These are phyloP conservation scores for Bradysia coprophila DNA, from an alignment of 1,140 invertebrate species.

Conservation along the genomic window DNA sequence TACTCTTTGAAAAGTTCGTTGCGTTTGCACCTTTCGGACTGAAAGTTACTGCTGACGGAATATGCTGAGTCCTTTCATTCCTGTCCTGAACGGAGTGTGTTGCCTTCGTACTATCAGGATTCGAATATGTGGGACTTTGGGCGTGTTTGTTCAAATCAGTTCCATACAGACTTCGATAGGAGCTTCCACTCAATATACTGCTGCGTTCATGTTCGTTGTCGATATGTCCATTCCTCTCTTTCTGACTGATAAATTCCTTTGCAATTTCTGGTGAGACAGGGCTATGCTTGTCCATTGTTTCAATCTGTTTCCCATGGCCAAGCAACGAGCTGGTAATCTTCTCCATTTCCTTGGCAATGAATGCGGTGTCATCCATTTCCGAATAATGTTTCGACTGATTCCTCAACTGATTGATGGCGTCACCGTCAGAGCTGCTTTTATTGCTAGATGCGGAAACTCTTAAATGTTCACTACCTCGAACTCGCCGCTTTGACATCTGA, in stretches of 20 bases:
- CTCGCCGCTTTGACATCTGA: neutral
- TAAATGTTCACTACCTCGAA: neutral
- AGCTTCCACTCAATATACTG: conserved; percentile 1
- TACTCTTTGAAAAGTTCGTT: neutral
- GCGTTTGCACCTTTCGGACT: neutral
- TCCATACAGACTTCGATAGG: conserved; percentile 1
- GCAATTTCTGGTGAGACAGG: neutral
- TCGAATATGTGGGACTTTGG: neutral
- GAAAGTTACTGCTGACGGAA: neutral
- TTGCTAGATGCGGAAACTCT: neutral
- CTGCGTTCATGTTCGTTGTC: neutral
- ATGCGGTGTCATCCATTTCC: neutral
- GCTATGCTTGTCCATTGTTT: neutral
- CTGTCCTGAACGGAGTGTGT: neutral
- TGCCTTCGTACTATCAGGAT: neutral
- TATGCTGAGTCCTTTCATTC: neutral
- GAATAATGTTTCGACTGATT: neutral
- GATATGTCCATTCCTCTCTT: neutral
- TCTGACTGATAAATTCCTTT: neutral
- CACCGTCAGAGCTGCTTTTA: neutral
- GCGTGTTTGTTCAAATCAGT: neutral
- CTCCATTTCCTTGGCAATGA: conserved; percentile 3
- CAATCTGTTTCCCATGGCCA: neutral
- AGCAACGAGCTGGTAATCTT: neutral
- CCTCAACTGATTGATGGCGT: neutral